These are phyloP conservation scores for Semicossyphus pulcher DNA, from an alignment of 2,113 vertebrate genomes.

Conservation along the genomic window DNA sequence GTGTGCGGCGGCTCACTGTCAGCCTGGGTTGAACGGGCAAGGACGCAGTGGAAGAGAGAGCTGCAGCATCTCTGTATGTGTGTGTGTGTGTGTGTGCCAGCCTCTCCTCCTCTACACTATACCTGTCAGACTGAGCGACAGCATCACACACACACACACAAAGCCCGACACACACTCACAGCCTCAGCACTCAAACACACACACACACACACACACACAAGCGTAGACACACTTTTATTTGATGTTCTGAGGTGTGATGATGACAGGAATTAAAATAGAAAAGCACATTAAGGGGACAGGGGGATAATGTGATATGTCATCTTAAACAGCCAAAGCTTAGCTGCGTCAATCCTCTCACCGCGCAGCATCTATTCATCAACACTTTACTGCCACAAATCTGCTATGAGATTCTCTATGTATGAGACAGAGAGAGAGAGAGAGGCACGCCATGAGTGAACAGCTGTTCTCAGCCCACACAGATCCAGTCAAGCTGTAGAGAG, in stretches of 20 bases:
- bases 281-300: conserved; percentile 54
- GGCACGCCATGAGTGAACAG: conserved; percentile 61
- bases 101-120: conserved; percentile 55
- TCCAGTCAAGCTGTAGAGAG: conserved; percentile 66
- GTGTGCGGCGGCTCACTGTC: conserved; percentile 80
- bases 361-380: conserved; percentile 46
- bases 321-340: conserved; percentile 53
- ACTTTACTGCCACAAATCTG: conserved; percentile 19
- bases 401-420: conserved; percentile 17
- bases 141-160: conserved; percentile 46
- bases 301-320: conserved; percentile 64
- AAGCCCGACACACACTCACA: conserved; percentile 15
- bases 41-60: conserved; percentile 63
- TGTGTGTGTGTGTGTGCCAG: conserved; percentile 16
- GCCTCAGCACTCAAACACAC: conserved; percentile 11
- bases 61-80: conserved; percentile 29
- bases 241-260: conserved; percentile 41
- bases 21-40: conserved; percentile 80
- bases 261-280: conserved; percentile 77
- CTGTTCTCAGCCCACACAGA: conserved; percentile 69
- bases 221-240: conserved; percentile 17
- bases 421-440: not conserved
- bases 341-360: conserved; percentile 28
- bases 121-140: conserved; percentile 80
- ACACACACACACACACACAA: not conserved